A percentile compares a stretch with the other conserved stretches of the same genome.
Conservation (phyloP, 2,888 invertebrate species). For the Desoria tigrina region DNA sequence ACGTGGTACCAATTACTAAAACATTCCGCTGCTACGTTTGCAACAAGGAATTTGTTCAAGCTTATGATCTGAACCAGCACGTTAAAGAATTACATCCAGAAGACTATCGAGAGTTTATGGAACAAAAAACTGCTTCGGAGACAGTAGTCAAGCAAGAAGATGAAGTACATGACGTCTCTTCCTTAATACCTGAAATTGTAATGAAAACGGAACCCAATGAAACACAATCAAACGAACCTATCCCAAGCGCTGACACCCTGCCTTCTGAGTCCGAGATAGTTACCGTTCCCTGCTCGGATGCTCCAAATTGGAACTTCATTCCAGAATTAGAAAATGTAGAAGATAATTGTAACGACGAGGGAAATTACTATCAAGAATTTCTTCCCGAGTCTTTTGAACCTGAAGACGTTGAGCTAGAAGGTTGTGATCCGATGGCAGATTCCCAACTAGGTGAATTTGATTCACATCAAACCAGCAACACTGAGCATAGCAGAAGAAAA, state of each 20-base stretch:
- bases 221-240: neutral
- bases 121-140: neutral
- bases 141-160: neutral
- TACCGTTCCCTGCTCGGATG: neutral
- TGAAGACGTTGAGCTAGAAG: slow-evolving; percentile 9
- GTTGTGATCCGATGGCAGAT: neutral
- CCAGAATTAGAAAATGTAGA: neutral
- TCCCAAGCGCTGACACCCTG: no score
- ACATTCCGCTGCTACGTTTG: slow-evolving; percentile 16
- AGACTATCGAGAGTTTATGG: slow-evolving; percentile 12
- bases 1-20: no score
- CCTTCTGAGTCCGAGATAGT: neutral
- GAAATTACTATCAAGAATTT: neutral
- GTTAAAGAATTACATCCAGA: neutral
- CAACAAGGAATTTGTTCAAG: slow-evolving; percentile 3
- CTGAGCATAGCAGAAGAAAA: no score
- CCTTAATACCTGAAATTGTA: neutral
- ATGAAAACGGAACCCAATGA: neutral
- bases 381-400: slow-evolving; percentile 13
- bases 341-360: neutral
- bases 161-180: no score
- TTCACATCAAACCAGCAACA: no score
- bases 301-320: slow-evolving; percentile 13
- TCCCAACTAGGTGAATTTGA: neutral
- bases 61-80: slow-evolving; percentile 8